These are phyloP conservation scores for Distichodus sexfasciatus DNA, from an alignment of 2,797 vertebrate genomes.

Conservation along the genomic window DNA sequence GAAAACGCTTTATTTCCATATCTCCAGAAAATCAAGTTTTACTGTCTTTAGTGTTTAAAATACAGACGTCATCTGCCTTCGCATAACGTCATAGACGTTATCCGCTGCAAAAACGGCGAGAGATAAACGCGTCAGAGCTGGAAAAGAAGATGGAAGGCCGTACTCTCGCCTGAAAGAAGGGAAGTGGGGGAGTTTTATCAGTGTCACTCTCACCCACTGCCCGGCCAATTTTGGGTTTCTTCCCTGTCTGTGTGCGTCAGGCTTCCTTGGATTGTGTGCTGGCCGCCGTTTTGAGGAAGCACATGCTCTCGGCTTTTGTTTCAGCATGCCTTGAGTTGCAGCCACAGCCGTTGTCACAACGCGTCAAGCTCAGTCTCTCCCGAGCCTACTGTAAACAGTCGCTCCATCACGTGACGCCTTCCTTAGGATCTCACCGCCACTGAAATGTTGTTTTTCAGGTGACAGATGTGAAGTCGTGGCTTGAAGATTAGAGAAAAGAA, in stretches of 20 bases:
- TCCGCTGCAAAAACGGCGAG: background rate
- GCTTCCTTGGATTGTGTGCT: conserved; percentile 74
- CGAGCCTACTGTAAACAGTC: conserved; percentile 34
- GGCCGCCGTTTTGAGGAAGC: conserved; percentile 43
- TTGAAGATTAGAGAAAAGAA: too few species aligned
- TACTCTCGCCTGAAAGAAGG: conserved; percentile 62
- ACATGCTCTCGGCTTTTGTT: conserved; percentile 29
- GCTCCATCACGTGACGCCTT: background rate
- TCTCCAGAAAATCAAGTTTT: too few species aligned
- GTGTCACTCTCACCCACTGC: conserved; percentile 29
- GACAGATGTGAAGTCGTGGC: too few species aligned
- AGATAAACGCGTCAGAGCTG: background rate
- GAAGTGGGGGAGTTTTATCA: conserved; percentile 66
- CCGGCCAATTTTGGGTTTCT: conserved; percentile 60
- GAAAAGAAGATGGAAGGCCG: background rate
- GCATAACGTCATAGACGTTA: background rate
- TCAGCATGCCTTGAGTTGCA: conserved; percentile 12
- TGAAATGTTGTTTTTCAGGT: background rate
- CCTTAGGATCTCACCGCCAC: background rate
- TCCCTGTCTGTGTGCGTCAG: conserved; percentile 52
- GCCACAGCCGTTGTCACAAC: conserved; percentile 29
- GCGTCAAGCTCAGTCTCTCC: conserved; percentile 6
- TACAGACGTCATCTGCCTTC: too few species aligned
- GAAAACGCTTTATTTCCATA: too few species aligned
- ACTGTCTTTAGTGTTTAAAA: too few species aligned